A percentile compares a stretch with the other conserved stretches of the same genome.
phyloP scores from a whole-genome alignment of 2,888 invertebrate genomes.

The Panopea generosa region DNA sequence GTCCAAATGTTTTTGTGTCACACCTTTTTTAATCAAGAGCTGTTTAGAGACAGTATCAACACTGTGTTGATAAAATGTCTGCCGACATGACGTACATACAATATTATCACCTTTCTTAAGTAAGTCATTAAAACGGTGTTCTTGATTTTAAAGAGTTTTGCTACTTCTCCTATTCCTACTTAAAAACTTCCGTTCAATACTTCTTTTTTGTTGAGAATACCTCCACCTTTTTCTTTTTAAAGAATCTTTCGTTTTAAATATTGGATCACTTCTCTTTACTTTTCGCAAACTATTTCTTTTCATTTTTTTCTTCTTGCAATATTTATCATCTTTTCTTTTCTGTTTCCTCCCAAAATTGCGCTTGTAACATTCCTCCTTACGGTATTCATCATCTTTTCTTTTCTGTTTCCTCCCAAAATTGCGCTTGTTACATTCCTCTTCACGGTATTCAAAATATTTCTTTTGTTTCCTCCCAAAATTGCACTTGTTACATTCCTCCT shows the following conservation, averaged over 20 bases:
- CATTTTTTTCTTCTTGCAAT: not conserved
- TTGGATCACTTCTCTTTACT: constrained; percentile 9
- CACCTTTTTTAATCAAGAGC: constrained; percentile 2
- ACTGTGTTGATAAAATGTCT: constrained; percentile 45
- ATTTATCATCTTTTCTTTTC: not conserved
- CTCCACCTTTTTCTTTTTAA: constrained; percentile 12
- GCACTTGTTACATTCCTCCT: no score
- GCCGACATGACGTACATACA: constrained; percentile 31
- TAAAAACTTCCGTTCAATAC: no score
- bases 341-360: no score
- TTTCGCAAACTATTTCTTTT: constrained; percentile 9
- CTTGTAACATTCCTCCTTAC: no score
- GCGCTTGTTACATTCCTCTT: no score
- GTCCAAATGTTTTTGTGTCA: constrained; percentile 17
- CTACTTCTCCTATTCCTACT: not conserved
- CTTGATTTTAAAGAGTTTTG: constrained; percentile 3
- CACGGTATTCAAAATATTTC: not conserved
- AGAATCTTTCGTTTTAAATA: constrained; percentile 3
- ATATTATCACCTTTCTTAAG: constrained; percentile 33
- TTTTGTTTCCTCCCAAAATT: no score
- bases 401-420: no score
- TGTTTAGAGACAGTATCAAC: constrained; percentile 17
- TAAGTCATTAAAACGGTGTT: constrained; percentile 13
- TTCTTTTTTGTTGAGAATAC: not conserved
- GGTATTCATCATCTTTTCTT: no score